These are phyloP conservation scores for Gonatopus flavifemur DNA, from an alignment of 1,140 invertebrate genomes.

Conservation along the genomic window DNA sequence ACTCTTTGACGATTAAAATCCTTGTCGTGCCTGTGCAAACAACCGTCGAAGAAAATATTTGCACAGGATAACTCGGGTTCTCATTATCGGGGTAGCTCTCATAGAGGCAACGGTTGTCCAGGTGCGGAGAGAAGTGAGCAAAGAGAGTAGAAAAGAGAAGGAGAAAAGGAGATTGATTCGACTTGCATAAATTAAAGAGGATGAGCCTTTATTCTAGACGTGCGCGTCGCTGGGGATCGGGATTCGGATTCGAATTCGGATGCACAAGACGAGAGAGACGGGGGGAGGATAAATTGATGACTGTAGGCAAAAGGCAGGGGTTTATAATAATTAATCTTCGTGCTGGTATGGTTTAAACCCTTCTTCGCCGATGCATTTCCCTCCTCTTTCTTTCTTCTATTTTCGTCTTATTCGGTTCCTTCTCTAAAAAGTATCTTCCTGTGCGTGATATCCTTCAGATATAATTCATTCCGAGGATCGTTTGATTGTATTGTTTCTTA, in stretches of 20 bases:
- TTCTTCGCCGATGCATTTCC: slow-evolving; percentile 10
- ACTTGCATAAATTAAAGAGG: slow-evolving; percentile 58
- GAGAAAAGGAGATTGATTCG: slow-evolving; percentile 52
- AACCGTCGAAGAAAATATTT: slow-evolving; percentile 43
- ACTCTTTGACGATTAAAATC: slow-evolving; percentile 4
- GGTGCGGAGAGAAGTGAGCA: slow-evolving; percentile 21
- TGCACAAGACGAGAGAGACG: slow-evolving; percentile 30
- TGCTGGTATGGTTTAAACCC: too few relatives aligned
- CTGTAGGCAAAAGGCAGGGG: slow-evolving; percentile 53
- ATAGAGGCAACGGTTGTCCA: slow-evolving; percentile 29
- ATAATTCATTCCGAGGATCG: too few relatives aligned
- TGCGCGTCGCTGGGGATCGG: slow-evolving; percentile 37
- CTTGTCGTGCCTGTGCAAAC: slow-evolving; percentile 39
- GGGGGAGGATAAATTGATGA: slow-evolving; percentile 54
- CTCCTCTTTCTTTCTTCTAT: slow-evolving; percentile 6
- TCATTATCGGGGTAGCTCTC: slow-evolving; percentile 42
- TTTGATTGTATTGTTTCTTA: too few relatives aligned
- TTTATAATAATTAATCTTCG: slow-evolving; percentile 57
- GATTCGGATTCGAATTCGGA: slow-evolving; percentile 47
- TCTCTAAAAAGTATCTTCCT: slow-evolving; percentile 36
- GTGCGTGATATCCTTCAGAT: too few relatives aligned
- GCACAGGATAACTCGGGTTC: slow-evolving; percentile 44
- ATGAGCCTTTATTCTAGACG: slow-evolving; percentile 49
- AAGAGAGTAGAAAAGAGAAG: slow-evolving; percentile 10
- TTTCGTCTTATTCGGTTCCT: slow-evolving; percentile 1